phyloP scores from a whole-genome alignment of 2,797 vertebrate genomes.

The Allobates femoralis region DNA sequence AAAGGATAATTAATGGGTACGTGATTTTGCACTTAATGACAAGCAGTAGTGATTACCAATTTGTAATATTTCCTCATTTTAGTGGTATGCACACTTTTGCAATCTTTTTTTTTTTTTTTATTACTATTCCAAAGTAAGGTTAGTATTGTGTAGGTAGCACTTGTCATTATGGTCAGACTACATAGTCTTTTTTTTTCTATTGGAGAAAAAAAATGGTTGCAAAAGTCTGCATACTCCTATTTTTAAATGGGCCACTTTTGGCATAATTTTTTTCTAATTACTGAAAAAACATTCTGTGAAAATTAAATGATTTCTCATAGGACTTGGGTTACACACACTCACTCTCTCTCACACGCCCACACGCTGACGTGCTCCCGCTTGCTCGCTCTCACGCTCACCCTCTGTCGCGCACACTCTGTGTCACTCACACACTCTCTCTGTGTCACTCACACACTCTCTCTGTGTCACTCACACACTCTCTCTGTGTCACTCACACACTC shows the following conservation, averaged over 20 bases:
- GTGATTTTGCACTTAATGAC: too few relatives aligned
- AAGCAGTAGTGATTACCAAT: background rate
- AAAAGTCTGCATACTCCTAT: background rate
- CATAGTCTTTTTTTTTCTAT: too few relatives aligned
- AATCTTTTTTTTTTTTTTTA: background rate
- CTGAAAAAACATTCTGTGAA: background rate
- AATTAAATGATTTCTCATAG: background rate
- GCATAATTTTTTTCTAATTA: background rate
- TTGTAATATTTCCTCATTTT: background rate
- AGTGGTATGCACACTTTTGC: background rate
- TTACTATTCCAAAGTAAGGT: background rate
- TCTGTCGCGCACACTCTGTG: too few relatives aligned
- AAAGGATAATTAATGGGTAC: background rate
- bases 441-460: too few relatives aligned
- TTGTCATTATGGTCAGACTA: background rate
- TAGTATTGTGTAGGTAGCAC: background rate
- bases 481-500: too few relatives aligned
- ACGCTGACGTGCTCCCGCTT: too few relatives aligned
- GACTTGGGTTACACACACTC: background rate
- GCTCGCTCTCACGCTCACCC: too few relatives aligned
- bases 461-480: too few relatives aligned
- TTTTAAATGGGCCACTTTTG: background rate
- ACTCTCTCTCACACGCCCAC: too few relatives aligned
- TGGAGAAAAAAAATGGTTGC: background rate
- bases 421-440: too few relatives aligned